Evolutionary conservation across 2,113 vertebrate genomes (phyloP).

Genomic region (Labeo rohita): DNA sequence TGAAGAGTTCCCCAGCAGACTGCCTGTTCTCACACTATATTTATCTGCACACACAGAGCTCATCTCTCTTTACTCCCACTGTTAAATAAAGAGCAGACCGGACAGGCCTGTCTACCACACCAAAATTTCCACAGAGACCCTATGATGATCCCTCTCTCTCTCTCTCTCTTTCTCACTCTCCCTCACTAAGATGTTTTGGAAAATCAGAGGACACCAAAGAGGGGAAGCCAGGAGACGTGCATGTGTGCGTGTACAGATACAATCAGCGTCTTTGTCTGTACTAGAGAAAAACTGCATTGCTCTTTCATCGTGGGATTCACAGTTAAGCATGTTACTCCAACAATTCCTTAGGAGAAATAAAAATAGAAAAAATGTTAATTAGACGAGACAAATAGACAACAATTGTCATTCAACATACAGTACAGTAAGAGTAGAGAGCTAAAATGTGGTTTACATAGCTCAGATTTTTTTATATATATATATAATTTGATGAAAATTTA

Average conservation of each 20-base stretch:
- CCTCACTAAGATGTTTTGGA: conserved; percentile 28
- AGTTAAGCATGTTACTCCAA: not conserved
- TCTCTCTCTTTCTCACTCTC: not conserved
- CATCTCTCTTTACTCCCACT: conserved; percentile 38
- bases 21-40: conserved; percentile 38
- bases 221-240: conserved; percentile 2
- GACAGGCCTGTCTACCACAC: conserved; percentile 20
- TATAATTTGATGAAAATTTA: not conserved
- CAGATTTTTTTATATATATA: not conserved
- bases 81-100: conserved; percentile 41
- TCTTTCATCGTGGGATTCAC: not conserved
- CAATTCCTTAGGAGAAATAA: not conserved
- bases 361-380: not conserved
- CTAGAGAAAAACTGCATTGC: not conserved
- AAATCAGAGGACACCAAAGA: conserved; percentile 20
- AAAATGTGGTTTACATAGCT: not conserved
- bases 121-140: conserved; percentile 17
- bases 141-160: conserved; percentile 8
- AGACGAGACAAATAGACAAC: not conserved
- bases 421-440: not conserved
- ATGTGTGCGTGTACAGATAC: not conserved
- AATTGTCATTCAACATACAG: not conserved
- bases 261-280: not conserved
- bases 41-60: conserved; percentile 37
- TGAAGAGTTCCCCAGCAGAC: conserved; percentile 32